These are phyloP conservation scores for Oreochromis aureus DNA, from an alignment of 2,113 vertebrate genomes.

Conservation along the genomic window DNA sequence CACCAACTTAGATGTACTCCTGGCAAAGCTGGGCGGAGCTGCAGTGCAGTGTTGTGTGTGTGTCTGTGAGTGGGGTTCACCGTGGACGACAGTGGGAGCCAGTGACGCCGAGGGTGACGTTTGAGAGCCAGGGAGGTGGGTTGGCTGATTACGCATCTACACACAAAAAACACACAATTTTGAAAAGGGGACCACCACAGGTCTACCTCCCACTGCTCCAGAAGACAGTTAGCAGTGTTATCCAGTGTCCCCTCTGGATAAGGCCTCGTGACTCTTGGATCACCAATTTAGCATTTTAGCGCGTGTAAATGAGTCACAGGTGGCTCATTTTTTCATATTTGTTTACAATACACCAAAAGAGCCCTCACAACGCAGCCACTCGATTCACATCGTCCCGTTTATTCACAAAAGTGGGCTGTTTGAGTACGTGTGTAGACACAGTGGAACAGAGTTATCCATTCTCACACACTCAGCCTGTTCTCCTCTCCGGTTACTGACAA, in stretches of 20 bases:
- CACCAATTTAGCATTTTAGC: neutral
- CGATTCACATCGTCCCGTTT: slow-evolving; percentile 50
- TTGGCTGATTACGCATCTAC: neutral
- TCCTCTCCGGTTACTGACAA: slow-evolving; percentile 52
- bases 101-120: slow-evolving; percentile 42
- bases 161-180: neutral
- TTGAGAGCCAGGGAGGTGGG: neutral
- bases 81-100: neutral
- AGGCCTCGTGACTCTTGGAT: neutral
- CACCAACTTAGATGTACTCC: neutral
- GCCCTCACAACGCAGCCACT: neutral
- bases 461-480: slow-evolving; percentile 38
- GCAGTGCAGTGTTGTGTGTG: neutral
- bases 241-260: neutral
- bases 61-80: neutral
- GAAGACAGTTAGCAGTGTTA: neutral
- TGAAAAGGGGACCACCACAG: neutral
- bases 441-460: slow-evolving; percentile 34
- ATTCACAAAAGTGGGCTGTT: slow-evolving; percentile 51
- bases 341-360: slow-evolving; percentile 19
- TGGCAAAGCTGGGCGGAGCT: neutral
- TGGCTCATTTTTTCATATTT: slow-evolving; percentile 5
- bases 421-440: slow-evolving; percentile 31
- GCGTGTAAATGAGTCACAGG: neutral
- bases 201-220: neutral